These are phyloP conservation scores for Sebastes ruberrimus DNA, from an alignment of 2,797 vertebrate genomes.

Conservation along the genomic window DNA sequence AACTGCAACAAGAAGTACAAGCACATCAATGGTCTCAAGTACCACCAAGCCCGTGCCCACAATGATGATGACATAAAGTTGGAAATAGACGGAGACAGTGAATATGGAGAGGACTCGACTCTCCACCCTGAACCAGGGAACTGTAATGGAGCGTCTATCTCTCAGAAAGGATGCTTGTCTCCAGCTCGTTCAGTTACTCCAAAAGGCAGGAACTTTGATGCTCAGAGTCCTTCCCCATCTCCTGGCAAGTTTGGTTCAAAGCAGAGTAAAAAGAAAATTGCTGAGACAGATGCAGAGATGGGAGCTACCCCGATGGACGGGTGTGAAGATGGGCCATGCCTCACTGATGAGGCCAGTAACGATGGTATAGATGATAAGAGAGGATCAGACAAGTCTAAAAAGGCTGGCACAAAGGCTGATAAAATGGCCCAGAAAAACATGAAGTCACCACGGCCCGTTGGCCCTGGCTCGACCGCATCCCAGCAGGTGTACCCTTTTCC, in stretches of 20 bases:
- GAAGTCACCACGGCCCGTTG: constrained; percentile 92
- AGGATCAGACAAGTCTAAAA: constrained; percentile 91
- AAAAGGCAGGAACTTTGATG: constrained; percentile 94
- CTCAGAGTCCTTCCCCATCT: constrained; percentile 93
- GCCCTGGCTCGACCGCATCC: constrained; percentile 85
- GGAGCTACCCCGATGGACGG: constrained; percentile 90
- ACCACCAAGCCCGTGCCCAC: constrained; percentile 98
- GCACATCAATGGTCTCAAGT: constrained; percentile 99
- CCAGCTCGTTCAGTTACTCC: constrained; percentile 95
- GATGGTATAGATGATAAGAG: constrained; percentile 96
- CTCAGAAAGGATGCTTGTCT: constrained; percentile 94
- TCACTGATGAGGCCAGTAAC: constrained; percentile 93
- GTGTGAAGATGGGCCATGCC: constrained; percentile 92
- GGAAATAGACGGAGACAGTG: constrained; percentile 94
- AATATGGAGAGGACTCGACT: constrained; percentile 93
- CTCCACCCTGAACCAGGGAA: constrained; percentile 90
- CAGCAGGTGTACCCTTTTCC: constrained; percentile 95
- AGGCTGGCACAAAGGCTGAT: constrained; percentile 87
- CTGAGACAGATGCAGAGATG: constrained; percentile 88
- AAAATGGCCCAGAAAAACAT: constrained; percentile 93
- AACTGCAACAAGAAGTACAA: constrained; percentile 99
- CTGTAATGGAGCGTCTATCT: constrained; percentile 91
- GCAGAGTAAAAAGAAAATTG: constrained; percentile 93
- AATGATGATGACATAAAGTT: constrained; percentile 94
- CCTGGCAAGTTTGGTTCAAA: constrained; percentile 92